Evolutionary conservation across 2,888 invertebrate species (phyloP), one percentile per base, ranked within the genome.

Genomic region (Plebejus anna): DNA sequence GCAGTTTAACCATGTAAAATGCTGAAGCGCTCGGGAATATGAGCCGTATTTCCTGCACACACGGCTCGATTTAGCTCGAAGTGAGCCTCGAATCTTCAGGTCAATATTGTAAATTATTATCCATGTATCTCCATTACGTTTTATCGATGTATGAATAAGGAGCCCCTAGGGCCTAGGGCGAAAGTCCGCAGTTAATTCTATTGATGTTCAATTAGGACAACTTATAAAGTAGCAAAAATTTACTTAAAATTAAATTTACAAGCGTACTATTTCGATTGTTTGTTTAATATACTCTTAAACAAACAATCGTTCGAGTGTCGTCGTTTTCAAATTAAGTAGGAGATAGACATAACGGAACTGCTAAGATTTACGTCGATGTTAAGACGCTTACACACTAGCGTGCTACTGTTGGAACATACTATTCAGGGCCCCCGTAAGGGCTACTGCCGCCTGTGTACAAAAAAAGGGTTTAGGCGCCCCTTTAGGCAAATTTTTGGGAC

Each of bases 181-280:
- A 0, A 66, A 32, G 66, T 66, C 32, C 66, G 61, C 32, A 66
- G 61, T 66, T 66, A 66, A 66, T 66, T 36, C 66, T 66, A 66
- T 66, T 66, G 36, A 66, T 32, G 66, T 66, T 36, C 36, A 66
- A 66, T 66, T 66, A 66, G 66, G 66, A 66, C 66, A 36, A 66
- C 66, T 36, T 66, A 32, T 66, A 36, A 66, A 66, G 66, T 66
- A 66, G 66, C 16, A 32, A 61, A 66, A 36, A 16, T 16, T 32
- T 66, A 66, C 66, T 66, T 66, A 66, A 66, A 66, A 66, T 32
- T 13, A 66, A 36, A 66, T 66, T 66, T 66, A 66, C 66, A 32
- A 66, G 32, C 28, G 11, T 36, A 13, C 32, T 32, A 28, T 61
- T 61, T 61, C 28, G 28, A 61, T 61, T 61, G 7, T 66, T 66